Conservation (phyloP, 2,113 vertebrate species). For the Halichoerus grypus region DNA sequence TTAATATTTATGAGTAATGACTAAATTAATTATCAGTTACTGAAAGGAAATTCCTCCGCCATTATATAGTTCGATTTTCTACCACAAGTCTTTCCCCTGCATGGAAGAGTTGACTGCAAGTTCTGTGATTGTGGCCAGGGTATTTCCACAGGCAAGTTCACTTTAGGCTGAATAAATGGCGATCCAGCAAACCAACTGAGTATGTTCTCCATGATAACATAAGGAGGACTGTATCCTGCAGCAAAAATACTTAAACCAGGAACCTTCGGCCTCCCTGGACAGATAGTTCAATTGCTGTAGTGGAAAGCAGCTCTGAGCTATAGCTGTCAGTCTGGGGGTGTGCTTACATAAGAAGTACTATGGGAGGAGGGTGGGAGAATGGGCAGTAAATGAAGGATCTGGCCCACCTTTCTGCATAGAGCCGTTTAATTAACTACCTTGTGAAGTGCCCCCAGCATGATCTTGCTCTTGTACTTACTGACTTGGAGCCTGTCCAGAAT, state of each 20-base stretch:
- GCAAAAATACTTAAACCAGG: background rate
- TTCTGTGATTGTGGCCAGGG: background rate
- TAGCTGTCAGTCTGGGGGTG: background rate
- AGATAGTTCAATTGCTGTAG: background rate
- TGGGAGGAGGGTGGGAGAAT: background rate
- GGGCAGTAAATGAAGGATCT: background rate
- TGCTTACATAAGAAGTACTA: background rate
- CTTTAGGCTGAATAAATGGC: background rate
- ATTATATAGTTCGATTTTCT: background rate
- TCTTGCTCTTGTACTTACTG: background rate
- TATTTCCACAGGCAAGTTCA: background rate
- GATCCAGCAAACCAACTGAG: background rate
- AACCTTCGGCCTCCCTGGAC: background rate
- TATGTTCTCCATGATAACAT: background rate
- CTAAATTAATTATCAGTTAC: background rate
- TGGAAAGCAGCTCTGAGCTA: background rate
- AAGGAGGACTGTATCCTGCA: background rate
- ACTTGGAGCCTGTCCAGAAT: background rate
- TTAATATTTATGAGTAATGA: conserved; percentile 43
- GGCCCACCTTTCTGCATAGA: background rate
- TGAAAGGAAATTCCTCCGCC: background rate
- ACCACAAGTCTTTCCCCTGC: background rate
- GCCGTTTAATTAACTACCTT: background rate
- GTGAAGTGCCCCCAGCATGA: background rate
- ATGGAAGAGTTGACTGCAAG: background rate